Conservation (phyloP, 2,888 invertebrate genomes). For the Adelognathus sp. region DNA sequence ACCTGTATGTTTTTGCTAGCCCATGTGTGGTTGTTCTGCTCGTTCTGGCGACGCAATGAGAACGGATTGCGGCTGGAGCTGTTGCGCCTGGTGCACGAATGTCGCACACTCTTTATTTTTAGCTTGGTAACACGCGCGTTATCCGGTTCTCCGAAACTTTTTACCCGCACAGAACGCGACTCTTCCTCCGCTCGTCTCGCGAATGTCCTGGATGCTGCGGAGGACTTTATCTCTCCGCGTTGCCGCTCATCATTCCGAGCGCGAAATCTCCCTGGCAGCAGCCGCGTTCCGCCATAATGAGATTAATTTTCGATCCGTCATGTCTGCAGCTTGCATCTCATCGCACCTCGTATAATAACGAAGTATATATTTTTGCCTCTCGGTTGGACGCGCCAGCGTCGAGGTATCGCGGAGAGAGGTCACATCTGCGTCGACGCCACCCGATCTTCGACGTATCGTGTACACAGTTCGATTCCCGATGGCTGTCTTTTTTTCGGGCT, state of each 20-base stretch:
- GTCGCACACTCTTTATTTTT: neutral
- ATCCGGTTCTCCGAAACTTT: neutral
- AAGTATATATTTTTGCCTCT: neutral
- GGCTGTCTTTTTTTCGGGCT: neutral
- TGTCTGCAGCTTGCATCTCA: neutral
- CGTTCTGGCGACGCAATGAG: neutral
- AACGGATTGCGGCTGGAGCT: conserved; percentile 10
- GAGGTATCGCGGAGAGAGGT: neutral
- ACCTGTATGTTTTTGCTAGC: neutral
- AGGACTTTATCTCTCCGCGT: neutral
- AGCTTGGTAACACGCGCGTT: neutral
- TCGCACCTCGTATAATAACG: conserved; percentile 21
- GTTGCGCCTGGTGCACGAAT: neutral
- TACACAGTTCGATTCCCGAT: neutral
- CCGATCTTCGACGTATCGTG: neutral
- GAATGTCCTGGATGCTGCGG: neutral
- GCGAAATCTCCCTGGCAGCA: neutral
- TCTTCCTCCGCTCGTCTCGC: neutral
- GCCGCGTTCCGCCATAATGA: neutral
- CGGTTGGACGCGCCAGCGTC: neutral
- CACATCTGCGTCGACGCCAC: neutral
- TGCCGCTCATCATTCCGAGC: neutral
- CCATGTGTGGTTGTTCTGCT: neutral
- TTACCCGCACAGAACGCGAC: neutral
- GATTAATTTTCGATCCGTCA: conserved; percentile 13